Conservation (phyloP, 2,888 invertebrate genomes). For the Mycalesis mineus region DNA sequence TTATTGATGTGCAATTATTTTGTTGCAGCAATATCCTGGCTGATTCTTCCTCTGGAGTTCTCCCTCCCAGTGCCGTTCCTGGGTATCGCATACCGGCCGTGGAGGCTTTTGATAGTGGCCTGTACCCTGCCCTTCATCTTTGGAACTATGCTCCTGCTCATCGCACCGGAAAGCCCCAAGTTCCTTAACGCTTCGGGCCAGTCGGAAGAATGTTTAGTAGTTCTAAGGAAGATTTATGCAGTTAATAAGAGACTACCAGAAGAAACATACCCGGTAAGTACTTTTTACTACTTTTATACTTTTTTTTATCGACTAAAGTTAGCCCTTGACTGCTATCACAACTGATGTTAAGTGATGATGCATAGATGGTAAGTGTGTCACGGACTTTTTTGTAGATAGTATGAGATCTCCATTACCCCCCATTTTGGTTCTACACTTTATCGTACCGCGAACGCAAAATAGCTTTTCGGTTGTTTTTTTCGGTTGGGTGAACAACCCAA, state of each 20-base stretch:
- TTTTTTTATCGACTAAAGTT: too few relatives aligned
- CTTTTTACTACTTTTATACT: too few relatives aligned
- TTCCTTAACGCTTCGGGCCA: constrained; percentile 82
- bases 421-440: too few relatives aligned
- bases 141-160: constrained; percentile 75
- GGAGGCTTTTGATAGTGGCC: constrained; percentile 84
- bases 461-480: too few relatives aligned
- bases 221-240: constrained; percentile 59
- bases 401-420: too few relatives aligned
- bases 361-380: too few relatives aligned
- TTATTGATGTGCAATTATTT: neutral
- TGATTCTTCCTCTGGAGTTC: constrained; percentile 80
- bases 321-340: too few relatives aligned
- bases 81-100: constrained; percentile 81
- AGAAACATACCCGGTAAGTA: constrained; percentile 58
- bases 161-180: constrained; percentile 88
- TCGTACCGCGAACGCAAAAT: too few relatives aligned
- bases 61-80: constrained; percentile 63
- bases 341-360: too few relatives aligned
- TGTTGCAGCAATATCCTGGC: constrained; percentile 81
- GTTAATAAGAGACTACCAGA: constrained; percentile 47
- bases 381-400: too few relatives aligned
- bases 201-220: constrained; percentile 75
- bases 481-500: too few relatives aligned
- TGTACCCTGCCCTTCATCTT: constrained; percentile 82